Conservation (phyloP, 2,888 invertebrate species). For the Neocrepidodera transversa region DNA sequence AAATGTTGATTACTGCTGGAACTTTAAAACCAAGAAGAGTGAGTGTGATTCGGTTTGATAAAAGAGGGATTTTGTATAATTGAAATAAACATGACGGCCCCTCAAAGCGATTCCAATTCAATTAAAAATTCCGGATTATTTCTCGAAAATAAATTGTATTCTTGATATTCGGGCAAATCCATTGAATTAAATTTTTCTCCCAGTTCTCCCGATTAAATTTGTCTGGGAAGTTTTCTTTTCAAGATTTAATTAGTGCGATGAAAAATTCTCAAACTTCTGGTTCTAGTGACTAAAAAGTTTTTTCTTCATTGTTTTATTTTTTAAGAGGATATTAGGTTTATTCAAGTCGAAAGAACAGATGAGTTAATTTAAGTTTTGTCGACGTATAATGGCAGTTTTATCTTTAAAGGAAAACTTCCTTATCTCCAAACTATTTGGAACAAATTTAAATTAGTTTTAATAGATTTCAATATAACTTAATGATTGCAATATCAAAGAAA, state of each 20-base stretch:
- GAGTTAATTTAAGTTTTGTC: conserved; percentile 14
- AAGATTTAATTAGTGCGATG: conserved; percentile 45
- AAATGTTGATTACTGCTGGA: conserved; percentile 17
- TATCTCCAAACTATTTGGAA: too few relatives aligned
- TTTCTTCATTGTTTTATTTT: conserved; percentile 8
- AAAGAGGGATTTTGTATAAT: conserved; percentile 54
- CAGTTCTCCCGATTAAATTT: conserved; percentile 28
- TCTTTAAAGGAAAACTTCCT: background rate
- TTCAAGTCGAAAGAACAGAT: conserved; percentile 2
- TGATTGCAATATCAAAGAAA: too few relatives aligned
- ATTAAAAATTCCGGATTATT: conserved; percentile 54
- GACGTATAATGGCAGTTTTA: conserved; percentile 7
- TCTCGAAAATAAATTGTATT: conserved; percentile 49
- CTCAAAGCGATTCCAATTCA: conserved; percentile 55
- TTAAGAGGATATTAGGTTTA: conserved; percentile 12
- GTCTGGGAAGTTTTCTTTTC: conserved; percentile 40
- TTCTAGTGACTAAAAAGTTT: conserved; percentile 21
- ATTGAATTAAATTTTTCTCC: conserved; percentile 29
- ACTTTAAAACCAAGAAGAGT: conserved; percentile 30
- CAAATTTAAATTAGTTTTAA: too few relatives aligned
- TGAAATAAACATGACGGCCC: conserved; percentile 58
- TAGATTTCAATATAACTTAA: too few relatives aligned
- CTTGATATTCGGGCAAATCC: conserved; percentile 37
- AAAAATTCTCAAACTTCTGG: conserved; percentile 37
- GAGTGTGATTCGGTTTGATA: conserved; percentile 45